Evolutionary conservation across 2,113 vertebrate genomes (phyloP), one percentile per base, ranked within the genome.

Genomic region (Grantiella picta): DNA sequence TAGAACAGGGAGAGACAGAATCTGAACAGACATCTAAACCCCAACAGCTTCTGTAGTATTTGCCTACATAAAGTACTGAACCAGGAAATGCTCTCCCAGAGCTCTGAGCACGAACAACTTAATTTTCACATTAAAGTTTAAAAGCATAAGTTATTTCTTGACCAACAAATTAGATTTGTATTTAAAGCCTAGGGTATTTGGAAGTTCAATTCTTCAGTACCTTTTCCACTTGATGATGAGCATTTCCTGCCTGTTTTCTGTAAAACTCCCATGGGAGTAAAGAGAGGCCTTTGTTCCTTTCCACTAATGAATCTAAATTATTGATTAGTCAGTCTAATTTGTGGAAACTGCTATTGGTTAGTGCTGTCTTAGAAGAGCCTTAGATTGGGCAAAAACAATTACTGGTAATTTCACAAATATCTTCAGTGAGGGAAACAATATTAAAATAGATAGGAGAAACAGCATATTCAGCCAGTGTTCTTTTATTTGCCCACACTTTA

Each of bases 221-320:
- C 29, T 81, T 76, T 89, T 86, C 44, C 10, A 86, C 29, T 83
- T 44, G 40, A 77, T 87, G 85, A 72, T 3, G 8, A 88, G 19
- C n/a, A 90, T 89, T 89, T 92, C 80, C 72, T 94, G 76, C 44
- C 69, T 78, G 31, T 90, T 91, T 95, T 89, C 89, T 92, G 60
- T 73, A 75, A 56, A 91, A 82, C 49, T 86, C 90, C 72, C 69
- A 57, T 13, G 56, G 61, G 95, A 95, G 42, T 68, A 53, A 82
- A 86, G 60, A 73, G 66, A 92, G 49, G 49, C 69, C 80, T 96
- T 93, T 86, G 52, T 71, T 94, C 38, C 71, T 86, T 64, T 75
- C 61, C 69, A 49, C 57, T 92, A 83, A 94, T 78, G 56, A 94
- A 93, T 82, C 40, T 93, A 75, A 95, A 95, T 96, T 97, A 96